Base-by-base conservation (phyloP, 2,113 vertebrate species). In the Riparia riparia region DNA sequence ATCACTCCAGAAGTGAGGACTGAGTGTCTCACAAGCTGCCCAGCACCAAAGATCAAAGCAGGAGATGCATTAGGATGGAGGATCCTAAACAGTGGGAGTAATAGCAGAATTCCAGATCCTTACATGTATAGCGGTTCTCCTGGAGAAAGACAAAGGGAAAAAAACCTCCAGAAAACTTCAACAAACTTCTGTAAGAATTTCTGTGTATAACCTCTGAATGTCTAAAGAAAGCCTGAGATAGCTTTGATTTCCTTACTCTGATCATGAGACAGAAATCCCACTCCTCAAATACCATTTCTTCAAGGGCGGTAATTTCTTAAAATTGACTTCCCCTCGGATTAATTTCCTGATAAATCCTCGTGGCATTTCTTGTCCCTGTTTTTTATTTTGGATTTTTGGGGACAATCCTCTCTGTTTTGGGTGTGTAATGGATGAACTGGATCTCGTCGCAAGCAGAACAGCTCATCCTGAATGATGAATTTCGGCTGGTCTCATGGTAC, bases 391-490 rank as follows among this genome's bases (percentile, higher is more conserved):
- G 21, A 32, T 10, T 49, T 89, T 3, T 18, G 12, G 17, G 45
- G 25, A 69, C 26, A 37, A 57, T 3, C 21, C 7, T 5, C 32
- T 81, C 34, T 86, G 61, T 34, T 44, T 26, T 26, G 17, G 29
- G 19, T 29, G 9, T 10, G 31, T 15, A 66, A 21, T 4, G 2
- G 11, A 41, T 12, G 12, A 53, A 24, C 45, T 17, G 29, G 42
- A 78, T 47, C 28, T 53, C 4, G 0, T 26, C 29, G 31, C 12
- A 22, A 6, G 32, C 14, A 29, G 32, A 79, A 29, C 47, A 64
- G 14, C 17, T 44, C 3, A 0, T 12, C 54, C 54, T 1, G 2
- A 72, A 4, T 2, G 6, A n/a, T 2, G 34, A 58, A 51, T 42
- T 6, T 28, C 17, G 26, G 42, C 31, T 37, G 22, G 14, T 45